phyloP scores from a whole-genome alignment of 2,113 vertebrate species.

The Nipponia nippon region DNA sequence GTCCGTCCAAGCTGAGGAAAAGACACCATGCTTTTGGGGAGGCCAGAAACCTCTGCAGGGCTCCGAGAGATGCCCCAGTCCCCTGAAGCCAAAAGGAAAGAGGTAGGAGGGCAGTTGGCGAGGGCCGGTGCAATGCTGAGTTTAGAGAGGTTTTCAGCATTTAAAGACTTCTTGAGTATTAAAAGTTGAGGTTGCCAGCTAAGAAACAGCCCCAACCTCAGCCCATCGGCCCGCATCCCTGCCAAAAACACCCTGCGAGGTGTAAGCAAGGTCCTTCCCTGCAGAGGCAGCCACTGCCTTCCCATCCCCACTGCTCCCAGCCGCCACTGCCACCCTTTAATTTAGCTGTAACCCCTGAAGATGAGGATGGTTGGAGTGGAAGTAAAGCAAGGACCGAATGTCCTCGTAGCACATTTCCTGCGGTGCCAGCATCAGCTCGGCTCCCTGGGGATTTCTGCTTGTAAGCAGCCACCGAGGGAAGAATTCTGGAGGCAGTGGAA shows the following conservation, averaged over 20 bases:
- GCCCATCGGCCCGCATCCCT: neutral
- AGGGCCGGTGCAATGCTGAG: neutral
- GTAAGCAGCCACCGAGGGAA: neutral
- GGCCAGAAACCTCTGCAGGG: neutral
- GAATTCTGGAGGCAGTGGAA: conserved; percentile 28
- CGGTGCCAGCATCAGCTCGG: neutral
- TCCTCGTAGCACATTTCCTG: neutral
- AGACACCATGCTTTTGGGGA: neutral
- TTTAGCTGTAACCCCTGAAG: neutral
- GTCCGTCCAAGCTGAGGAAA: neutral
- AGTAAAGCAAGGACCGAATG: neutral
- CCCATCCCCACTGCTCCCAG: neutral
- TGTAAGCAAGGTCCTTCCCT: neutral
- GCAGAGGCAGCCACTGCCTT: neutral
- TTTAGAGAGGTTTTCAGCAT: neutral
- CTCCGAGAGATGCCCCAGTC: neutral
- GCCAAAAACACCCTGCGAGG: neutral
- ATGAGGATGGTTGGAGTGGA: accelerated
- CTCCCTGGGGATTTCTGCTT: conserved; percentile 2
- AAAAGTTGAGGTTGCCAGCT: neutral
- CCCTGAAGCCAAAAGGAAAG: neutral
- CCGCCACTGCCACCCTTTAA: accelerated
- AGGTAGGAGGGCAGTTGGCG: neutral
- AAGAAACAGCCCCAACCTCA: neutral
- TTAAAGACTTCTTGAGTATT: neutral